Evolutionary conservation across 2,888 invertebrate species (phyloP).

Genomic region (Tenthredo livida): DNA sequence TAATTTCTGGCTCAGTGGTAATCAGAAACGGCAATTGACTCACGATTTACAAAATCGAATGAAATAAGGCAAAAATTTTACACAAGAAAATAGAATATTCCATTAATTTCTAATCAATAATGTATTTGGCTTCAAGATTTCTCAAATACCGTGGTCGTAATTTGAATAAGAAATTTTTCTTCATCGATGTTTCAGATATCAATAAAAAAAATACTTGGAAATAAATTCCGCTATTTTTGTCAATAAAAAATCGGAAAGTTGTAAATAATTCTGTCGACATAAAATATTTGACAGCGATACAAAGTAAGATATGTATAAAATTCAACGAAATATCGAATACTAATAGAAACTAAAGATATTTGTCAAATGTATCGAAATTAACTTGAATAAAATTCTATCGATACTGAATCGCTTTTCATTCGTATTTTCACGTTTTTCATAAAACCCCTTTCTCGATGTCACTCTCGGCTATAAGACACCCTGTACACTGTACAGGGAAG

Average conservation of each 20-base stretch:
- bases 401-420: background rate
- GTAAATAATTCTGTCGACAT: background rate
- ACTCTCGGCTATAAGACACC: conserved; percentile 65
- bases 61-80: background rate
- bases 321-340: background rate
- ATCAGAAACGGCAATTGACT: background rate
- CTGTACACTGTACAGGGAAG: conserved; percentile 63
- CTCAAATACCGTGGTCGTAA: background rate
- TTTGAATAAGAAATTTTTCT: background rate
- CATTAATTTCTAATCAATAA: background rate
- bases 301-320: background rate
- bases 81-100: background rate
- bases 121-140: background rate
- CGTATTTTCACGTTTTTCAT: background rate
- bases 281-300: background rate
- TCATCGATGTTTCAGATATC: background rate
- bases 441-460: background rate
- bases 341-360: background rate
- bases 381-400: background rate
- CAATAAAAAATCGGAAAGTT: background rate
- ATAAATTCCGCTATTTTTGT: background rate
- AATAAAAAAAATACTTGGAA: background rate
- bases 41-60: background rate
- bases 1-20: background rate
- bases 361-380: background rate